Evolutionary conservation across 2,797 vertebrate species (phyloP).

Genomic region (Lemur catta): DNA sequence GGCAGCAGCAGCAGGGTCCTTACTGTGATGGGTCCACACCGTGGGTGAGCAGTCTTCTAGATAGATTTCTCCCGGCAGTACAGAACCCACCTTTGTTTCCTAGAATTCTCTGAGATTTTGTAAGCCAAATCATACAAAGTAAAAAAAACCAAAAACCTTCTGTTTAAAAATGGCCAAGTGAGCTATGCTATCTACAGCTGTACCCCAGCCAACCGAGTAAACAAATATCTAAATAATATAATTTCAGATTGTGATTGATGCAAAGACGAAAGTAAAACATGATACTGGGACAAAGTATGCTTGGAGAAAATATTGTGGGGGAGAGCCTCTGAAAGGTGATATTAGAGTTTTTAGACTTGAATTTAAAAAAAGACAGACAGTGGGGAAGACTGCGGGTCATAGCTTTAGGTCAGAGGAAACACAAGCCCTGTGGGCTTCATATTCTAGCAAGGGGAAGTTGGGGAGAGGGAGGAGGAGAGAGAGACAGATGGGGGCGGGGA

Average conservation of each 20-base stretch:
- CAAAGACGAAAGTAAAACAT: neutral
- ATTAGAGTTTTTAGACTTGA: neutral
- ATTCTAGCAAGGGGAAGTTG: neutral
- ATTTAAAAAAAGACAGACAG: neutral
- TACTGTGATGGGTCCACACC: accelerated
- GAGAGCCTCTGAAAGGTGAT: neutral
- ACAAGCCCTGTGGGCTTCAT: neutral
- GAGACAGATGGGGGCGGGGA: too few species aligned
- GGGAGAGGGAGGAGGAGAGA: too few species aligned
- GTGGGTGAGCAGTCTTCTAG: neutral
- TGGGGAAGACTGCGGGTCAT: neutral
- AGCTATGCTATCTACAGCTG: neutral
- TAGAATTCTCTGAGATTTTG: neutral
- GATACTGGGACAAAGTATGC: neutral
- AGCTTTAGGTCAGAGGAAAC: neutral
- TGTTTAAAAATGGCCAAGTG: neutral
- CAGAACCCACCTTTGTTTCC: neutral
- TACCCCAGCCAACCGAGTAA: neutral
- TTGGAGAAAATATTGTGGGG: neutral
- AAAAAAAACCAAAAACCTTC: neutral
- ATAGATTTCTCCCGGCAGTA: neutral
- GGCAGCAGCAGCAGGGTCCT: too few species aligned
- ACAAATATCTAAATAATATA: neutral
- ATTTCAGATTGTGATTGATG: neutral
- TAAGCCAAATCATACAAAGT: neutral